Evolutionary conservation across 2,888 invertebrate genomes (phyloP), one percentile per base, ranked within the genome.

Genomic region (Eilema griseolum): DNA sequence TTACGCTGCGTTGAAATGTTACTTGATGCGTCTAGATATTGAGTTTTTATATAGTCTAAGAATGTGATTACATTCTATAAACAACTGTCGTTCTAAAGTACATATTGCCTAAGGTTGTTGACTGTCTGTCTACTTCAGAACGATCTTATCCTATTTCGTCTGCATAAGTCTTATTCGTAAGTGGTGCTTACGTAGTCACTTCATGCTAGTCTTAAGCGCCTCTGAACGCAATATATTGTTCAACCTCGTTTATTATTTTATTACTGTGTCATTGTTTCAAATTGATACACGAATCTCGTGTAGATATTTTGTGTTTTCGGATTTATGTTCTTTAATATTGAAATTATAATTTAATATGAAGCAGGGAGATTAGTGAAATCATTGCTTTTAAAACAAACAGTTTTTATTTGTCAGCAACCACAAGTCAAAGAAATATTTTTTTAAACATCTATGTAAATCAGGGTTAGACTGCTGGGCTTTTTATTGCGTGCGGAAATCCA

Each of bases 141-240:
- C 37, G 16, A 12, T 60, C 28, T 23, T 28, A 46, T 46, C 16
- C 37, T 33, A 67, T 67, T 67, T 56, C 46, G 52, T 24, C 20
- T 28, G 11, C n/a, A 24, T 33, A 56, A 56, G 56, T 26, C 37
- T n/a, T 52, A 3, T 57, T 46, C 62, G 16, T 62, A 57, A 62
- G 56, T 63, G 57, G 26, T 11, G 57, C 68, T 63, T 57, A 37
- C 14, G 24, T n/a, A 33, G 52, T 26, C 68, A 68, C 63, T 57
- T 57, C 56, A 57, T 41, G 56, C 68, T n/a, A 68, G 61, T 57
- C 60, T n/a, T 63, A 31, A 26, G 57, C 37, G 28, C 33, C 63
- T 33, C 37, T 62, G 68, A 62, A 59, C 56, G 41, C 28, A 1
- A 63, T 68, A 63, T 63, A 57, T 68, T 37, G 62, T 68, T 62